These are phyloP conservation scores for Merluccius polli DNA, from an alignment of 2,797 vertebrate genomes.

Conservation along the genomic window DNA sequence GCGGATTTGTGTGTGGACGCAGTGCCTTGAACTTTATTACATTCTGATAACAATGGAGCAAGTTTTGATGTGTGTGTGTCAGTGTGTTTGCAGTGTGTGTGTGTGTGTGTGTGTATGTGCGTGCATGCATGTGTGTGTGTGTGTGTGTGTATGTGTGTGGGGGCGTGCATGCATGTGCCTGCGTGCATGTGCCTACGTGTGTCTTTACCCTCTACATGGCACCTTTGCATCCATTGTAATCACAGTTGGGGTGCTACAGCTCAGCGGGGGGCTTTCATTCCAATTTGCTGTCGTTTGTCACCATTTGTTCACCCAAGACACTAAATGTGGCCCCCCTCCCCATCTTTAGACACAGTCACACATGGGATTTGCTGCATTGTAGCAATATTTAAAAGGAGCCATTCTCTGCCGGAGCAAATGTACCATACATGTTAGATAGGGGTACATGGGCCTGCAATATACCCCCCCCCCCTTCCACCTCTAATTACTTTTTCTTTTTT, in stretches of 20 bases:
- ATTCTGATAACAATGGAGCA: slow-evolving; percentile 54
- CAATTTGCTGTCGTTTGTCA: slow-evolving; percentile 79
- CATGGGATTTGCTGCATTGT: slow-evolving; percentile 56
- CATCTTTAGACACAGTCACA: slow-evolving; percentile 34
- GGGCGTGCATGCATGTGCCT: slow-evolving; percentile 28
- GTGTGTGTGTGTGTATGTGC: slow-evolving; percentile 38
- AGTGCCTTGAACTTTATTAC: slow-evolving; percentile 53
- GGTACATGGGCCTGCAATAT: slow-evolving; percentile 44
- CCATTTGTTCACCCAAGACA: slow-evolving; percentile 69
- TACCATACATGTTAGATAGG: slow-evolving; percentile 6
- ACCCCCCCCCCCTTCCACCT: slow-evolving; percentile 16
- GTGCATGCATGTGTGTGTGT: slow-evolving; percentile 25
- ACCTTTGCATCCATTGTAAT: slow-evolving; percentile 53
- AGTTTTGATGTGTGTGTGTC: slow-evolving; percentile 15
- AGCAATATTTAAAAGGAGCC: slow-evolving; percentile 27
- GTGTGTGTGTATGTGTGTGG: slow-evolving; percentile 40
- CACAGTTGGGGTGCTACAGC: slow-evolving; percentile 59
- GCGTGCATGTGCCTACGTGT: slow-evolving; percentile 22
- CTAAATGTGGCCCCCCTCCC: slow-evolving; percentile 59
- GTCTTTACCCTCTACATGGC: slow-evolving; percentile 46
- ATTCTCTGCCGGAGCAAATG: slow-evolving; percentile 23
- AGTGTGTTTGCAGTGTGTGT: slow-evolving; percentile 32
- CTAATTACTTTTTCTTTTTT: slow-evolving; percentile 54
- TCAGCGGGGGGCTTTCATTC: slow-evolving; percentile 71
- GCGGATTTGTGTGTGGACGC: slow-evolving; percentile 41